Percentiles rank a stretch among this genome's conserved stretches.
phyloP scores from a whole-genome alignment of 2,113 vertebrate species.

The Alces alces region DNA sequence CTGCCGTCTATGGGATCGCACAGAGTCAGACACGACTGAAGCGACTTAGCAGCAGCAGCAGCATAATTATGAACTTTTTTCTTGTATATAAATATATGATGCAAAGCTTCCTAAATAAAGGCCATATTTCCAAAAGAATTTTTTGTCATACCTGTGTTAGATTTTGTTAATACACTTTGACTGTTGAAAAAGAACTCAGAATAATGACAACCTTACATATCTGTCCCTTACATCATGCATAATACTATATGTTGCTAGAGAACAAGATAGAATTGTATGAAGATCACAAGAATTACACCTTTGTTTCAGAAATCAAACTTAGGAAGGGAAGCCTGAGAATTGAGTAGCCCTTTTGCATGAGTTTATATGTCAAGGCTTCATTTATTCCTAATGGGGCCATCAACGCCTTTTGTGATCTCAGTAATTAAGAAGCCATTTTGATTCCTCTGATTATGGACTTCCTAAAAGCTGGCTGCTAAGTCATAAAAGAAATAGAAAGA shows the following conservation, averaged over 20 bases:
- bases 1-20: not conserved
- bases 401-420: conserved; percentile 46
- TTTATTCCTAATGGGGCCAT: conserved; percentile 61
- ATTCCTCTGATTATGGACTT: conserved; percentile 59
- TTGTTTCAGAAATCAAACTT: not conserved
- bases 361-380: conserved; percentile 46
- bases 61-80: not conserved
- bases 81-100: not conserved
- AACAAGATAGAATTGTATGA: not conserved
- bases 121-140: not conserved
- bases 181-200: not conserved
- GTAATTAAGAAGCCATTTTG: conserved; percentile 63
- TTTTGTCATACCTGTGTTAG: not conserved
- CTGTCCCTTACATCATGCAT: not conserved
- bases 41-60: not conserved
- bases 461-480: conserved; percentile 52
- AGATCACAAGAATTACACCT: not conserved
- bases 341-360: not conserved
- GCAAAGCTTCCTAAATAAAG: not conserved
- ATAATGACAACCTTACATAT: not conserved
- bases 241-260: not conserved
- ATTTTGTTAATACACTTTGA: not conserved
- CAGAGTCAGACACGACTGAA: not conserved
- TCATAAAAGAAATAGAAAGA: conserved; percentile 61
- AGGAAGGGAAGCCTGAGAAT: not conserved